phyloP scores from a whole-genome alignment of 2,797 vertebrate species.

The Tapera naevia region DNA sequence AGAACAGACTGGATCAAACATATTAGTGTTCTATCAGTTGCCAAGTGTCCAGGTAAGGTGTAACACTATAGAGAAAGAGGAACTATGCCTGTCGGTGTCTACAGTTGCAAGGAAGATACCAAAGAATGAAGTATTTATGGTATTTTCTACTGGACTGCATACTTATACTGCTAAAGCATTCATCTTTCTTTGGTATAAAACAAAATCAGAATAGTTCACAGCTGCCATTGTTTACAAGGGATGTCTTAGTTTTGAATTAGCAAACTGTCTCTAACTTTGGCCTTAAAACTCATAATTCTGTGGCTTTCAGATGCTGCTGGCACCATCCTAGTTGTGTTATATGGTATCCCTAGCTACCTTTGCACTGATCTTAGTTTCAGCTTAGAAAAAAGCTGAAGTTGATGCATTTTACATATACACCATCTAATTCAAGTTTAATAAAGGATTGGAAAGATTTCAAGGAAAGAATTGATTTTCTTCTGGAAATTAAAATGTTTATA shows the following conservation, averaged over 20 bases:
- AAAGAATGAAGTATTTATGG: not conserved
- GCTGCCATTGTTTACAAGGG: not conserved
- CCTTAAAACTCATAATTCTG: not conserved
- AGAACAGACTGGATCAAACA: not conserved
- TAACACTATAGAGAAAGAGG: not conserved
- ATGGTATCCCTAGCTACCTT: not conserved
- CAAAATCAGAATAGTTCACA: not conserved
- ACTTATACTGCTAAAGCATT: not conserved
- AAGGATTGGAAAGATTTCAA: not conserved
- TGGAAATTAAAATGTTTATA: not conserved
- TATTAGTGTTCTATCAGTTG: not conserved
- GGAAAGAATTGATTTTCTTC: not conserved
- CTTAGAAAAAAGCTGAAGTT: not conserved
- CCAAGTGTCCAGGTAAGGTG: not conserved
- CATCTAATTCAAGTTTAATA: not conserved
- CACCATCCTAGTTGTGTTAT: not conserved
- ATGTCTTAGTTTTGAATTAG: not conserved
- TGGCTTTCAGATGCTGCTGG: not conserved
- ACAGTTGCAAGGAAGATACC: not conserved
- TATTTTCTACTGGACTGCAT: not conserved
- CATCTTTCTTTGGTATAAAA: not conserved
- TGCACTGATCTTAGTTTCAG: not conserved
- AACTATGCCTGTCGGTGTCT: not conserved
- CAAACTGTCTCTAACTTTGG: not conserved
- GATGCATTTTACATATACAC: not conserved